Conservation (phyloP, 64 coral and sea anemone genomes). For the Platygyra sinensis region DNA sequence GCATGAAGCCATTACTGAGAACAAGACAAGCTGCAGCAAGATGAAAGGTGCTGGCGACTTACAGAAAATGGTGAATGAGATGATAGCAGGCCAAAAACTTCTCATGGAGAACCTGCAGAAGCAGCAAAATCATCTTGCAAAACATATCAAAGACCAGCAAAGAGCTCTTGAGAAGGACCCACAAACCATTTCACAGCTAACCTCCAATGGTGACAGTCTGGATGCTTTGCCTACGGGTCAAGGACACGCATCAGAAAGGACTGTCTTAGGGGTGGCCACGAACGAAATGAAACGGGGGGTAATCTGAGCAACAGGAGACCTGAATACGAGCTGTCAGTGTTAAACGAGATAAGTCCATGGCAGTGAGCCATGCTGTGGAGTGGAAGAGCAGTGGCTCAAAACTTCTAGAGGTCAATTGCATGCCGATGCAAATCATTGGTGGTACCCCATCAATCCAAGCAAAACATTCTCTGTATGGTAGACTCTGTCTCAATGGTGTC, state of each 20-base stretch:
- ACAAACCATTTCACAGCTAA: neutral
- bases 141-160: neutral
- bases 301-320: neutral
- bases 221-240: neutral
- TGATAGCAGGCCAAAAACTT: too few species aligned
- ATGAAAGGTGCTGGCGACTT: too few species aligned
- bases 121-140: neutral
- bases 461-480: conserved; percentile 10
- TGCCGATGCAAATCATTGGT: conserved; percentile 12
- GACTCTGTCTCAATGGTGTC: conserved; percentile 62
- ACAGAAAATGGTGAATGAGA: too few species aligned
- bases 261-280: neutral
- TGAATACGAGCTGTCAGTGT: neutral
- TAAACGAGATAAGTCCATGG: conserved; percentile 48
- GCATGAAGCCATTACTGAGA: too few species aligned
- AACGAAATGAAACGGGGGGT: neutral
- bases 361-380: conserved; percentile 46
- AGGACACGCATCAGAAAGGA: neutral
- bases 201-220: too few species aligned
- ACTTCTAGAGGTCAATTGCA: neutral
- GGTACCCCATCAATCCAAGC: conserved; percentile 37
- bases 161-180: neutral
- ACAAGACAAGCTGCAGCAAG: too few species aligned
- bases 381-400: conserved; percentile 28
- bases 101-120: too few species aligned